Conservation (phyloP, 2,888 invertebrate genomes). For the Epistrophe eligans region DNA sequence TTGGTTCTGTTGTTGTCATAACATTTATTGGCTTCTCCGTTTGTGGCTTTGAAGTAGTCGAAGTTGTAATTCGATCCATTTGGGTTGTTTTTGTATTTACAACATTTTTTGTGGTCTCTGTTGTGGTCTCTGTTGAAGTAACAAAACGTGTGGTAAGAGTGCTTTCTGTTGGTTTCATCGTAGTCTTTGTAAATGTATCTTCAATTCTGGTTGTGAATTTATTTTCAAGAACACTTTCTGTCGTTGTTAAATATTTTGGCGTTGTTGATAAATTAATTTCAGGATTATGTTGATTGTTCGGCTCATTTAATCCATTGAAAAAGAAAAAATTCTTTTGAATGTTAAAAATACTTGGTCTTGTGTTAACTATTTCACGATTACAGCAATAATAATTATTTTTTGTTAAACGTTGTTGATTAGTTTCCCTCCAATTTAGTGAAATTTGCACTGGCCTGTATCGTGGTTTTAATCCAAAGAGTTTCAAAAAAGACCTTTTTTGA, state of each 20-base stretch:
- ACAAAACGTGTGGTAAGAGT: not conserved
- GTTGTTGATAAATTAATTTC: not conserved
- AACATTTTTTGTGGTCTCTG: not conserved
- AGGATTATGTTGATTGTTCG: not conserved
- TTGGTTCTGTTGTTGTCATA: not conserved
- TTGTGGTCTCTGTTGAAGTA: not conserved
- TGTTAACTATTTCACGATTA: not conserved
- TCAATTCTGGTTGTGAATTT: not conserved
- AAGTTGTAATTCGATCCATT: conserved; percentile 4
- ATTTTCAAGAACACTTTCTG: not conserved
- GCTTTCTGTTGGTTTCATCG: not conserved
- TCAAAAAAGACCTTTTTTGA: conserved; percentile 10
- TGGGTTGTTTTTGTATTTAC: not conserved
- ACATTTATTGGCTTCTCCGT: not conserved
- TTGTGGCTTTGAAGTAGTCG: not conserved
- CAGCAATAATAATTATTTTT: not conserved
- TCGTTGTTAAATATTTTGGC: not conserved
- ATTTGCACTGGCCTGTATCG: conserved; percentile 8
- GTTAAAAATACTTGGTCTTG: not conserved
- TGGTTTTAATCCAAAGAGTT: not conserved
- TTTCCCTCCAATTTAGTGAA: not conserved
- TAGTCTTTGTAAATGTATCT: not conserved
- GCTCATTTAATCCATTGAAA: not conserved
- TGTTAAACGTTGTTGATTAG: not conserved
- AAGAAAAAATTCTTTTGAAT: conserved; percentile 13